A percentile compares a stretch with the other conserved stretches of the same genome.
phyloP scores from a whole-genome alignment of 2,113 vertebrate genomes.

The Condylura cristata region DNA sequence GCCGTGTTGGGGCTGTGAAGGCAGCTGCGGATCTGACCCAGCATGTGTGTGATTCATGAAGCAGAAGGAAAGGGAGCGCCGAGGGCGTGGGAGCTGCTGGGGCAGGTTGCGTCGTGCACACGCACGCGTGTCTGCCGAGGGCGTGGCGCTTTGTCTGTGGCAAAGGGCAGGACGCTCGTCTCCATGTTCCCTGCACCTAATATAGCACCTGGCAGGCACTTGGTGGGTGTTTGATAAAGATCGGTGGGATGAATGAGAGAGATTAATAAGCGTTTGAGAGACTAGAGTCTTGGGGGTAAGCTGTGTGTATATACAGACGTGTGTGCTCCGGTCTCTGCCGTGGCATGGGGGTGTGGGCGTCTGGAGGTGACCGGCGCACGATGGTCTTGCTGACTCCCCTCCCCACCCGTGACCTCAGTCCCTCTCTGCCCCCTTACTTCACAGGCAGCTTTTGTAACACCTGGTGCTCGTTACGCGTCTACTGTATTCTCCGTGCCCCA shows the following conservation, averaged over 20 bases:
- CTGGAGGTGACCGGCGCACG: not conserved
- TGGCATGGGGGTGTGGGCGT: no score
- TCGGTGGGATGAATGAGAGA: slow-evolving; percentile 56
- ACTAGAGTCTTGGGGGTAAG: not conserved
- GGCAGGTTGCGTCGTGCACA: not conserved
- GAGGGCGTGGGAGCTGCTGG: not conserved
- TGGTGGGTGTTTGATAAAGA: slow-evolving; percentile 69
- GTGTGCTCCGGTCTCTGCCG: not conserved
- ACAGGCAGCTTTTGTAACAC: not conserved
- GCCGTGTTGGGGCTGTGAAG: not conserved
- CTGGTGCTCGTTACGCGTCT: not conserved
- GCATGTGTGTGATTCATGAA: not conserved
- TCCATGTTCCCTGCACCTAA: slow-evolving; percentile 4
- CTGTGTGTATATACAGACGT: not conserved
- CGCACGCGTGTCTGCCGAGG: not conserved
- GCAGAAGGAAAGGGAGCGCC: not conserved
- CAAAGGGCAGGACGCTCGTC: slow-evolving; percentile 22
- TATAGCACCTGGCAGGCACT: not conserved
- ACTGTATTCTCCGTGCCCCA: not conserved
- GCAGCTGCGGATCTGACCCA: not conserved
- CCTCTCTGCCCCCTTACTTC: not conserved
- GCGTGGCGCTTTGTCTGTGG: slow-evolving; percentile 23
- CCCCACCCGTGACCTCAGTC: not conserved
- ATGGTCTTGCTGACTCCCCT: no score
- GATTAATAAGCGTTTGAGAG: slow-evolving; percentile 24